A percentile compares a stretch with the other conserved stretches of the same genome.
Evolutionary conservation across 2,113 vertebrate species (phyloP).

Genomic region (Tor tambroides): DNA sequence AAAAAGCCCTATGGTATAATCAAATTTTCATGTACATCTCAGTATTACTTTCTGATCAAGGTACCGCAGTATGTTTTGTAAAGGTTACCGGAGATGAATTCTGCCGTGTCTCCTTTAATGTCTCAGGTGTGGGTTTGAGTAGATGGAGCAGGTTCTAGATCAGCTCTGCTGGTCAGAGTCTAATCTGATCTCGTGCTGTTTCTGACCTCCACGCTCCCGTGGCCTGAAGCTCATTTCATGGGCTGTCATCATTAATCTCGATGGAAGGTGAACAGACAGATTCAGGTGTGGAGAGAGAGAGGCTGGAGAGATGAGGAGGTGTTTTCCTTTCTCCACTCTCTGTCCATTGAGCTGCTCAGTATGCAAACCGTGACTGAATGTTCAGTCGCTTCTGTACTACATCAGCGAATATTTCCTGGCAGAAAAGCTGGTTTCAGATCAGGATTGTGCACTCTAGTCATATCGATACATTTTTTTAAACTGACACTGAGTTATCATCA

Average conservation of each 20-base stretch:
- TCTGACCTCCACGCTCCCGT: slow-evolving; percentile 32
- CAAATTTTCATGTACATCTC: not conserved
- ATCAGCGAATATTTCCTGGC: not conserved
- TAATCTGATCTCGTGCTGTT: slow-evolving; percentile 22
- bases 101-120: not conserved
- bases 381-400: not conserved
- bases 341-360: not conserved
- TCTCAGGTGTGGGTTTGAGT: not conserved
- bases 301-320: not conserved
- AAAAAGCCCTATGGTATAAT: not conserved
- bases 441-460: not conserved
- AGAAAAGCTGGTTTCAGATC: not conserved
- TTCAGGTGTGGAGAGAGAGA: slow-evolving; percentile 10
- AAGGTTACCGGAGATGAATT: not conserved
- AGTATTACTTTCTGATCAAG: not conserved
- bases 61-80: not conserved
- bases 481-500: not conserved
- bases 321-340: not conserved
- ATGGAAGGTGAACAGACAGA: slow-evolving; percentile 33
- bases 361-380: slow-evolving; percentile 2
- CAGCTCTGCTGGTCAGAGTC: slow-evolving; percentile 19
- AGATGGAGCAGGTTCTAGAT: slow-evolving; percentile 24
- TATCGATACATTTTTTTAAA: not conserved
- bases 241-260: slow-evolving; percentile 50
- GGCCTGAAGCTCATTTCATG: slow-evolving; percentile 44